These are phyloP conservation scores for Strix uralensis DNA, from an alignment of 2,113 vertebrate genomes.

Conservation along the genomic window DNA sequence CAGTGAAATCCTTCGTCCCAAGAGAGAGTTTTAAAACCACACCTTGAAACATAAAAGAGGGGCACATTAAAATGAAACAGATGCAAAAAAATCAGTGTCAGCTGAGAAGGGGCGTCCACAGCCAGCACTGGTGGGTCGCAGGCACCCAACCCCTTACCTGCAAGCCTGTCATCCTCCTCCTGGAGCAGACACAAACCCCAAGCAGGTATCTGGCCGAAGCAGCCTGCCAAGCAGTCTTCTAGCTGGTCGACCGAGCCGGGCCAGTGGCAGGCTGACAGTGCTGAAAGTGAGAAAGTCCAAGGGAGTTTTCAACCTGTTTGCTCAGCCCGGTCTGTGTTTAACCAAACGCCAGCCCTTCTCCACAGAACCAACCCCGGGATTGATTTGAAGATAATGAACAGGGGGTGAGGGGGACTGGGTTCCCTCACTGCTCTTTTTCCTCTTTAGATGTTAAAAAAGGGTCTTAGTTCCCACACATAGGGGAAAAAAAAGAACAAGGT, in stretches of 20 bases:
- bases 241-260: neutral
- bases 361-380: neutral
- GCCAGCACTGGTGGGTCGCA: rapidly evolving
- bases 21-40: neutral
- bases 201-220: neutral
- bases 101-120: neutral
- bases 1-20: neutral
- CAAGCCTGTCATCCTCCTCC: conserved; percentile 76
- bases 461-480: neutral
- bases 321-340: conserved; percentile 64
- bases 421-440: neutral
- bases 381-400: neutral
- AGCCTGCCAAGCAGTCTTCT: neutral
- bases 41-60: neutral
- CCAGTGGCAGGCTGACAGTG: neutral
- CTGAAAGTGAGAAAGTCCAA: conserved; percentile 70
- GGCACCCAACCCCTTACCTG: conserved; percentile 77
- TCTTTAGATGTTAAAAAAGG: neutral
- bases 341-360: conserved; percentile 69
- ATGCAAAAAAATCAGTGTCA: neutral
- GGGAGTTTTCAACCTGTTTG: conserved; percentile 50
- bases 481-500: neutral
- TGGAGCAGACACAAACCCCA: neutral
- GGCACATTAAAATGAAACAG: neutral
- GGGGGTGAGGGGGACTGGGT: neutral